Evolutionary conservation across 2,113 vertebrate genomes (phyloP).

Genomic region (Myiopsitta monachus): DNA sequence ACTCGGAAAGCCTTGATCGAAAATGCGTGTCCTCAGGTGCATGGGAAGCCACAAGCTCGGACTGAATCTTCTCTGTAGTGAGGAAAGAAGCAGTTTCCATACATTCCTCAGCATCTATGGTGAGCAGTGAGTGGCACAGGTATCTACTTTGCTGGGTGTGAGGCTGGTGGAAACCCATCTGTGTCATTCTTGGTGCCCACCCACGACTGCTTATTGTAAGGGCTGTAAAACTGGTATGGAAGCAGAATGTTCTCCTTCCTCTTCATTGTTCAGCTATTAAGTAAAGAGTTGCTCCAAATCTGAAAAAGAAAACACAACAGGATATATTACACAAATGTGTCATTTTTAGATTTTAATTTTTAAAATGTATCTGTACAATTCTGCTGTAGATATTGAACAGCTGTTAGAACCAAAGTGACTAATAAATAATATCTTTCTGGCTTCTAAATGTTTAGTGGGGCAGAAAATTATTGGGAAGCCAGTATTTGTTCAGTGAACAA

Average conservation of each 20-base stretch:
- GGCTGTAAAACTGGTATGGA: neutral
- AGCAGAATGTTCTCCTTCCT: neutral
- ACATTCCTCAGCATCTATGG: neutral
- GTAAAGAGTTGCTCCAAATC: neutral
- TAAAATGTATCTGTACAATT: neutral
- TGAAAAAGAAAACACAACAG: neutral
- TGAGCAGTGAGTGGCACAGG: rapidly evolving
- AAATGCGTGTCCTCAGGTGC: neutral
- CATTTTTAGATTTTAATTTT: neutral
- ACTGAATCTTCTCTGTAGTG: neutral
- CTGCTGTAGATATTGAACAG: neutral
- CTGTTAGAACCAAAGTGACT: neutral
- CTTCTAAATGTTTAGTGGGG: neutral
- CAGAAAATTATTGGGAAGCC: conserved; percentile 6
- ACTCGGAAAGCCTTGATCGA: neutral
- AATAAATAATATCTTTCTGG: neutral
- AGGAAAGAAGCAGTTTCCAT: neutral
- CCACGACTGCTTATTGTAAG: neutral
- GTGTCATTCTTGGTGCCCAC: rapidly evolving
- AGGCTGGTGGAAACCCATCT: neutral
- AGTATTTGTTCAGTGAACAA: conserved; percentile 27
- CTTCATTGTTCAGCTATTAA: neutral
- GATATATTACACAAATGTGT: neutral
- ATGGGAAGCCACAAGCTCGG: rapidly evolving
- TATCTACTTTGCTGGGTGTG: neutral